phyloP scores from a whole-genome alignment of 2,113 vertebrate genomes.

The Platichthys stellatus region DNA sequence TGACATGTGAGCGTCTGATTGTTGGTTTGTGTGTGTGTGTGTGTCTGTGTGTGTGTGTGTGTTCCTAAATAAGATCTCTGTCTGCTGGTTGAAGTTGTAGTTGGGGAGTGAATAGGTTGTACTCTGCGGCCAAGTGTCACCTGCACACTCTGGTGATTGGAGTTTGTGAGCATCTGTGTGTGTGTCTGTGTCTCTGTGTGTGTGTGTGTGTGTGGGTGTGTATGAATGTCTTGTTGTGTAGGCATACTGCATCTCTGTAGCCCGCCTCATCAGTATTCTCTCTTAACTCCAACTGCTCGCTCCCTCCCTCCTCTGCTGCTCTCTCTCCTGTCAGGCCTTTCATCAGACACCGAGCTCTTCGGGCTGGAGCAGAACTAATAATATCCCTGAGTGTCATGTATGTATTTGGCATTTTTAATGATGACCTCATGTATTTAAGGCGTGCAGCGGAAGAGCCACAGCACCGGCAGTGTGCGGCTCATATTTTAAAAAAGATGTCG shows the following conservation, averaged over 20 bases:
- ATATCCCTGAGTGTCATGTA: constrained; percentile 40
- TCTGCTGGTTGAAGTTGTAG: constrained; percentile 5
- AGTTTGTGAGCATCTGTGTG: constrained; percentile 45
- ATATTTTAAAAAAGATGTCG: neutral
- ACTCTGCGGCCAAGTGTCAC: constrained; percentile 52
- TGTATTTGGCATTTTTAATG: constrained; percentile 45
- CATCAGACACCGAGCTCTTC: constrained; percentile 39
- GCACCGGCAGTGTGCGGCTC: neutral
- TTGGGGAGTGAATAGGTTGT: constrained; percentile 36
- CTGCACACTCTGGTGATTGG: constrained; percentile 50
- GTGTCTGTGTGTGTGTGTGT: neutral
- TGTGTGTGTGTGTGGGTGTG: constrained; percentile 30
- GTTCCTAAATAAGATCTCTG: constrained; percentile 1
- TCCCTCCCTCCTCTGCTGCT: constrained; percentile 36
- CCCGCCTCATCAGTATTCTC: constrained; percentile 71
- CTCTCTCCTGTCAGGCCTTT: constrained; percentile 61
- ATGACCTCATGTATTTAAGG: constrained; percentile 8
- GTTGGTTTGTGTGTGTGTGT: neutral
- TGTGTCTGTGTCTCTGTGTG: constrained; percentile 54
- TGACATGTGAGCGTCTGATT: constrained; percentile 12
- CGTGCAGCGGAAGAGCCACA: neutral
- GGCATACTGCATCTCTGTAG: constrained; percentile 64
- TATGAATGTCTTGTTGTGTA: constrained; percentile 60
- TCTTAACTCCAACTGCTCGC: constrained; percentile 31
- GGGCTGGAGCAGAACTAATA: constrained; percentile 50